phyloP scores from a whole-genome alignment of 2,888 invertebrate species.

The Thera obeliscata region DNA sequence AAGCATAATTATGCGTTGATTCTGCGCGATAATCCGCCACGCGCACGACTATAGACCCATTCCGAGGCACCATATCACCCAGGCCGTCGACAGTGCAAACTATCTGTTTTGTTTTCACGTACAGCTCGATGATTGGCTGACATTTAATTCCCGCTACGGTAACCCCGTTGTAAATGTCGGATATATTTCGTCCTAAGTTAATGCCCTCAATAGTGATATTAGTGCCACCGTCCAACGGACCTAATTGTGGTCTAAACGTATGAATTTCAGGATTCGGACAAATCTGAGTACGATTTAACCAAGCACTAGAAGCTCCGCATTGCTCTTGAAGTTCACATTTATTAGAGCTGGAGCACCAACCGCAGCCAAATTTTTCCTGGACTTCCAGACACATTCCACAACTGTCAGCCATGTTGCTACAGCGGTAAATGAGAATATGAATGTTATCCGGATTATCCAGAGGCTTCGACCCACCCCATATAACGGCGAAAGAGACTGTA shows the following conservation, averaged over 20 bases:
- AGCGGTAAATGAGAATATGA: slow-evolving; percentile 96
- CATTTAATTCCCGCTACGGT: slow-evolving; percentile 97
- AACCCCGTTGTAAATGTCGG: slow-evolving; percentile 96
- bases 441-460: slow-evolving; percentile 98
- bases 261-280: slow-evolving; percentile 98
- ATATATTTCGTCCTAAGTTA: slow-evolving; percentile 96
- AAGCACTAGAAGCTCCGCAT: slow-evolving; percentile 91
- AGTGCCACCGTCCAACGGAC: slow-evolving; percentile 98
- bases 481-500: slow-evolving; percentile 96
- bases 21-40: slow-evolving; percentile 96
- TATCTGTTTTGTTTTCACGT: slow-evolving; percentile 95
- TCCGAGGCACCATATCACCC: slow-evolving; percentile 89
- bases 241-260: slow-evolving; percentile 92
- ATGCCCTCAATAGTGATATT: slow-evolving; percentile 97
- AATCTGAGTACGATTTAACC: slow-evolving; percentile 95
- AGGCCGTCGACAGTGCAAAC: slow-evolving; percentile 97
- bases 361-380: slow-evolving; percentile 96
- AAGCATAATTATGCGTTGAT: slow-evolving; percentile 92
- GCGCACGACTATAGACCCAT: slow-evolving; percentile 95
- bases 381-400: slow-evolving; percentile 98
- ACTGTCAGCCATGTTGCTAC: slow-evolving; percentile 98
- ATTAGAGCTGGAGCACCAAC: slow-evolving; percentile 97
- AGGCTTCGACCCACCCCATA: slow-evolving; percentile 97
- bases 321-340: slow-evolving; percentile 96
- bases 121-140: slow-evolving; percentile 93